Evolutionary conservation across 2,113 vertebrate species (phyloP).

Genomic region (Dendrocopos noguchii): DNA sequence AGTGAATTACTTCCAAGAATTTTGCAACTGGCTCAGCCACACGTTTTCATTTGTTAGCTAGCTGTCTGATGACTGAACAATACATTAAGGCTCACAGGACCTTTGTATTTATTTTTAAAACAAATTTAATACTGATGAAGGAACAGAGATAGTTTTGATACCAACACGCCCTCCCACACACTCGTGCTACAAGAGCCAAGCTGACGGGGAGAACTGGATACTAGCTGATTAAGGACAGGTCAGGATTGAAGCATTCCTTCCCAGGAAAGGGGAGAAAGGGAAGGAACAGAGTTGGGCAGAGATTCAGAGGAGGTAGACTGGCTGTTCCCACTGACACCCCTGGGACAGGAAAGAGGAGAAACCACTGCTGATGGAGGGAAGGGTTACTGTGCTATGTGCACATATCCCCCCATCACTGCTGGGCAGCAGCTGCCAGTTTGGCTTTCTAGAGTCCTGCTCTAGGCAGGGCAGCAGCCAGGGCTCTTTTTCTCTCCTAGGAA

Average conservation of each 20-base stretch:
- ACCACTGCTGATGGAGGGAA: not conserved
- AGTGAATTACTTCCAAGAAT: not conserved
- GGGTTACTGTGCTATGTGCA: not conserved
- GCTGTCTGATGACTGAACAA: slow-evolving; percentile 9
- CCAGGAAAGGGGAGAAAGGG: not conserved
- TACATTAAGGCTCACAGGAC: not conserved
- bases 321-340: not conserved
- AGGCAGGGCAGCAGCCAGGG: not conserved
- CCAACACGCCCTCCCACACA: not conserved
- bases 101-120: slow-evolving; percentile 21
- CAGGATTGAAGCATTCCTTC: not conserved
- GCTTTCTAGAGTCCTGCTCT: not conserved
- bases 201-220: not conserved
- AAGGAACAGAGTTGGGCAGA: not conserved
- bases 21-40: not conserved
- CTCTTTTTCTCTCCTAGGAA: not conserved
- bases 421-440: not conserved
- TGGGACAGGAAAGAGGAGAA: not conserved
- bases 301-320: not conserved
- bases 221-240: not conserved
- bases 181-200: not conserved
- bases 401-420: rapidly evolving
- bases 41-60: not conserved
- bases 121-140: not conserved
- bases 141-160: slow-evolving; percentile 1